Evolutionary conservation across 1,140 invertebrate species (phyloP), one percentile per base, ranked within the genome.

Genomic region (Drosophila triauraria): DNA sequence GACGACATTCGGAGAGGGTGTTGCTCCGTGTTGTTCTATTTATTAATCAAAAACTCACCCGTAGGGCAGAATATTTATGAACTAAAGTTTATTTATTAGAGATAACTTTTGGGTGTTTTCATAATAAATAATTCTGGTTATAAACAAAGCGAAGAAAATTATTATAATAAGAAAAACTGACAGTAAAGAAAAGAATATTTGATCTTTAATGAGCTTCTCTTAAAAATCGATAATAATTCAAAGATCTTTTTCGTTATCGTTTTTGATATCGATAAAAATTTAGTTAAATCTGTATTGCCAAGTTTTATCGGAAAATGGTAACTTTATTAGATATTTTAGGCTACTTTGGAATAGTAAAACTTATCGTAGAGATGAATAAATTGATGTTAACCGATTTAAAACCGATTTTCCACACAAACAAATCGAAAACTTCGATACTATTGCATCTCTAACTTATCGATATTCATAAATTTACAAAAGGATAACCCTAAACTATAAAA

Each of bases 21-120:
- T 72, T 72, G 67, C 38, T 44, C 38, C 43, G 25, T 30, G 44
- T 70, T 32, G 44, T 20, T 20, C n/a, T 30, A 42, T 54, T 47
- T 59, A 46, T 54, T 50, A 57, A 59, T 72, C 59, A 71, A 71
- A 59, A 40, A 46, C 12, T 27, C 42, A 35, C 43, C 10, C 48
- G 7, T 15, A n/a, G 0, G 13, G 12, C 27, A 12, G 20, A 61
- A 59, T 59, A 72, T 59, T 71, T 72, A 43, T 59, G 43, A 44
- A 48, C n/a, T 47, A 0, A n/a, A 25, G 32, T 54, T 38, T 4
- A 23, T 7, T 23, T 54, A 53, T 53, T 35, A 53, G 3, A 13
- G 51, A 53, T 53, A 20, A 35, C 30, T 32, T 35, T 35, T 2
- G 6, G 51, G 4, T 54, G 9, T 54, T 12, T 23, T 23, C 17